Evolutionary conservation across 2,113 vertebrate species (phyloP), one percentile per base, ranked within the genome.

Genomic region (Bucco capensis): DNA sequence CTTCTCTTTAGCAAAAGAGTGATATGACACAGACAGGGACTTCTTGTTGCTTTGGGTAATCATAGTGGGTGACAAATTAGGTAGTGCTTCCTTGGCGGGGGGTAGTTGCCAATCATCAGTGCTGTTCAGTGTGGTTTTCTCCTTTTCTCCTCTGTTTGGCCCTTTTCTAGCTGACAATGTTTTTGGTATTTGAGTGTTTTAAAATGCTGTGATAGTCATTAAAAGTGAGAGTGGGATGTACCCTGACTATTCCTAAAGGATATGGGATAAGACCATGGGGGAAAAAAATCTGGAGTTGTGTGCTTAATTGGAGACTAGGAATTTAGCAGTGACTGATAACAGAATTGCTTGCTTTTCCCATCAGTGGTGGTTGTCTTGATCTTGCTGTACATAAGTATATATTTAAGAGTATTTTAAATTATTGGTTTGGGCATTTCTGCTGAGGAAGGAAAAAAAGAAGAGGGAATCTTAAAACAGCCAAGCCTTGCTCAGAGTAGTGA

Each of bases 191-290:
- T 57, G 14, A 0, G 0, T 47, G 37, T 30, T 53, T 70, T 49
- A 64, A 38, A 70, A 47, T 28, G 28, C 28, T 35, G 49, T 72
- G 58, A 8, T 60, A 33, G 3, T 71, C 16, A 27, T 56, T 22
- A 71, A 30, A 49, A 38, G 78, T 35, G 38, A 54, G 46, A 53
- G 17, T 11, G 19, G 35, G 30, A 11, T 19, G 5, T 71, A 60
- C 44, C 35, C 30, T 74, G 86, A 7, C 28, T 77, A 0, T 78
- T 92, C 2, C 2, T 17, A 31, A 38, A 38, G 35, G 12, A 14
- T n/a, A 38, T 0, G 0, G 47, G 21, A 4, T 49, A 60, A 56
- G 22, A 79, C 16, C 24, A 10, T 33, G 40, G 12, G 19, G 15
- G 22, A 69, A 27, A 27, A 46, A 19, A n/a, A 16, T 25, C 23